A percentile compares a stretch with the other conserved stretches of the same genome.
Conservation (phyloP, 2,888 invertebrate species). For the Serrognathus titanus region DNA sequence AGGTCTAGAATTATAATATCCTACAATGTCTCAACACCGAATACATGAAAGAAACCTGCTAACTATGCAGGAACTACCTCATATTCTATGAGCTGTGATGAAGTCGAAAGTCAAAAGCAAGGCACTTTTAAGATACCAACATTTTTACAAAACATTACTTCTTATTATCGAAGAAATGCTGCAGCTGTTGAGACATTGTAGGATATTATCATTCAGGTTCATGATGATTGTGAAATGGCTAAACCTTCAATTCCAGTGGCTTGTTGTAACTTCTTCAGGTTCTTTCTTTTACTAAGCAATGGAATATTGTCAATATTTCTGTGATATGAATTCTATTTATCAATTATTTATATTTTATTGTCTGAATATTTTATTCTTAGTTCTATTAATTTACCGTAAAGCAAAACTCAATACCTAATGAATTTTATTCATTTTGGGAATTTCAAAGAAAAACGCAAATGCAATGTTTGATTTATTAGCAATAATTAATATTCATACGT, state of each 20-base stretch:
- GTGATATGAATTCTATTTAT: background rate
- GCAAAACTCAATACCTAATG: no score
- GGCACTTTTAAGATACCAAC: constrained; percentile 39
- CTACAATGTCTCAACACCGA: constrained; percentile 57
- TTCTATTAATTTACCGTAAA: no score
- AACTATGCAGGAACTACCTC: constrained; percentile 51
- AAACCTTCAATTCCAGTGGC: no score
- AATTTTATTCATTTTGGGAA: no score
- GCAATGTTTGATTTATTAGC: constrained; percentile 4
- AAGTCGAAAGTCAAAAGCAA: constrained; percentile 48
- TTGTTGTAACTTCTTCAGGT: constrained; percentile 50
- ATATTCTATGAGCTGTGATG: constrained; percentile 54
- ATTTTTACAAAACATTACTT: background rate
- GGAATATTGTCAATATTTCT: no score
- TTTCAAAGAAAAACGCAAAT: no score
- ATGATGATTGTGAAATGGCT: constrained; percentile 60
- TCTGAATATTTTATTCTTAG: no score
- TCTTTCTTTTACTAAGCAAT: no score
- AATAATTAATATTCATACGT: constrained; percentile 8
- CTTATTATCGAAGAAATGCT: constrained; percentile 45
- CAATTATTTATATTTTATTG: background rate
- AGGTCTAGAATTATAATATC: constrained; percentile 46
- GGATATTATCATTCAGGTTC: no score
- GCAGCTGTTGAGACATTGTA: constrained; percentile 49
- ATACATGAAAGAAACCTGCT: constrained; percentile 46